Evolutionary conservation across 1,140 invertebrate genomes (phyloP), one percentile per base, ranked within the genome.

Genomic region (Drosophila pectinifera): DNA sequence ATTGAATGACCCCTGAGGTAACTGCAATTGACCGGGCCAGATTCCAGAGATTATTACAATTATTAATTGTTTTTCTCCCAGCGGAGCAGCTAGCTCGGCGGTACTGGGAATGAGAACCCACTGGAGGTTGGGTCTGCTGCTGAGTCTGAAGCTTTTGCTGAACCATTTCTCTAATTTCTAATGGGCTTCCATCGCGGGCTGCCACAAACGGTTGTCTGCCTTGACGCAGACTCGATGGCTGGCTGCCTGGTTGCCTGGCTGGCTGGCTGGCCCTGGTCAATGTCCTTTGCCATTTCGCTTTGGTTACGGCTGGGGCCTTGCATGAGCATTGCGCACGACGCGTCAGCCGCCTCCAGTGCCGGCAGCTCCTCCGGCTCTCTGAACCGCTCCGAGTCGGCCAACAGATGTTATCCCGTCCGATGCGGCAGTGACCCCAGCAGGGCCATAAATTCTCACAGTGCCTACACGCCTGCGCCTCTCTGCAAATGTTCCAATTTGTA

Each of bases 401-500:
- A 83, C 84, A 88, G 83, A 88, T 88, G 84, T 88, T 88, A 88
- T 88, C 83, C 79, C 65, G 39, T 58, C 61, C 75, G 65, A 73
- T 67, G 73, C 68, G 75, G 69, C 75, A 89, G 84, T 89, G 83
- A 86, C 83, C 83, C 83, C 84, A 61, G 80, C 80, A 73, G 84
- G 84, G 80, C 83, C 83, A 89, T 88, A 89, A 88, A 89, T 89
- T 89, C 80, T 84, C 84, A 84, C 77, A 89, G 83, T 78, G 78
- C 65, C 53, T 62, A 69, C 68, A 70, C 65, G 75, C 54, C 79
- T 79, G 78, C 70, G 63, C 68, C 58, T 82, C 78, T 67, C 78
- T 64, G 68, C 82, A 89, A 88, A 88, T 88, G 83, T 88, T 88
- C 83, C 83, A 88, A 88, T 88, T 88, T 88, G 83, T 88, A 88